Base-by-base conservation (phyloP, 2,888 invertebrate genomes). In the Onthophagus sagittarius region DNA sequence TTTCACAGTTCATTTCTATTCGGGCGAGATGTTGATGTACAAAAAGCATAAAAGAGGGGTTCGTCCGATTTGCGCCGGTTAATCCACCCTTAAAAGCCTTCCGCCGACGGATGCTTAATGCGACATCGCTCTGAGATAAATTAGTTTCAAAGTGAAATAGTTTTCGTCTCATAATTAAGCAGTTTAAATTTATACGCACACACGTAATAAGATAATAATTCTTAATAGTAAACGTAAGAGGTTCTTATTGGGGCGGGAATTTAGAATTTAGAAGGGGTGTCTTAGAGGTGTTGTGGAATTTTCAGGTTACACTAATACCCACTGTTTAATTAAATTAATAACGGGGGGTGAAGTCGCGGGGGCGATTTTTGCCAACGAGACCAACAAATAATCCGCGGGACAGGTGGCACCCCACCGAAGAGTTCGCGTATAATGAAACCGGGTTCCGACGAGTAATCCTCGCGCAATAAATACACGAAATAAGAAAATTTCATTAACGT, bases 401-500 rank as follows among this genome's bases (percentile, higher is more conserved):
- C 67, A 67, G 67, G 67, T 67, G 32, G 67, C 67, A 32, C 67
- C 67, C 9, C 23, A 15, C 23, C 67, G 77, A 82, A 81, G 82
- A 81, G 81, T 79, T 71, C 74, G 75, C 77, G 77, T 80, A 23
- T 23, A 79, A 81, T 81, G 79, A 82, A 82, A 82, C 67, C 32
- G 31, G 31, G 64, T 23, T 72, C 72, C 62, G 23, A 15, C 15
- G 39, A 53, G 70, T 62, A 62, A 53, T 70, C 72, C 69, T 63
- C 80, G 70, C 79, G 73, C 83, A 84, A 85, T 85, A 85, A 85
- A 85, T 85, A 85, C 81, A 23, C 81, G 84, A 85, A 86, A 85
- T 86, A 85, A 85, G 86, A 85, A 86, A 86, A 86, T 87, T 87
- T 87, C 87, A 87, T 87, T 87, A 87, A 87, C 86, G 87, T 87